A percentile compares a stretch with the other conserved stretches of the same genome.
Conservation (phyloP, 2,888 invertebrate species). For the Eristalinus aeneus region DNA sequence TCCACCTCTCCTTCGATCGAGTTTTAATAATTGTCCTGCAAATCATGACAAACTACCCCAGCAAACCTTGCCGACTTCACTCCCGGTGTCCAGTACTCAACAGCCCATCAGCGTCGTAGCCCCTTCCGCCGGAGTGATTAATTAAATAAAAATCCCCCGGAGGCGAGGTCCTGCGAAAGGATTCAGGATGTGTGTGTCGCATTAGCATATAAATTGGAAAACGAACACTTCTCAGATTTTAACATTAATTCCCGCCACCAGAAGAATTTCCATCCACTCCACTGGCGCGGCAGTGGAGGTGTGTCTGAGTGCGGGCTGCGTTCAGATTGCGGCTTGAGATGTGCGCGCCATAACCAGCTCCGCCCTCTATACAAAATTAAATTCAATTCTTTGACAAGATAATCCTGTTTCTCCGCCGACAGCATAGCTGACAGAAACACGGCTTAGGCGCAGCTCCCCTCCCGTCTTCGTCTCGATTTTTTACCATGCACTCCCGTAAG, state of each 20-base stretch:
- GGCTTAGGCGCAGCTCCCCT: neutral
- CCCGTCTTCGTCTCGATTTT: neutral
- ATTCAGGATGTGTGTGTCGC: conserved; percentile 16
- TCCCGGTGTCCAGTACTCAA: neutral
- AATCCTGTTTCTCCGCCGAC: conserved; percentile 54
- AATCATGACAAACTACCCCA: too few species aligned
- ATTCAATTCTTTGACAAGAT: conserved; percentile 70
- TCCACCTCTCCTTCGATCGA: too few species aligned
- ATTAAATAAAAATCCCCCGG: conserved; percentile 27
- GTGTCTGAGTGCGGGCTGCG: neutral
- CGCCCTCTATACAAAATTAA: conserved; percentile 64
- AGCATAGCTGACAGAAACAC: conserved; percentile 8
- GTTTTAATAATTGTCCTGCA: too few species aligned
- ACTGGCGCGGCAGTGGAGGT: neutral
- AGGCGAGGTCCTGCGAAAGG: conserved; percentile 43
- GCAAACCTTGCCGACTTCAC: too few species aligned
- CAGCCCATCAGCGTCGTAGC: neutral
- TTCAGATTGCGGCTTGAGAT: neutral
- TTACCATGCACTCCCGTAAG: conserved; percentile 17
- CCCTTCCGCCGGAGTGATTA: conserved; percentile 21
- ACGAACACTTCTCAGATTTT: conserved; percentile 58
- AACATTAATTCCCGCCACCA: conserved; percentile 52
- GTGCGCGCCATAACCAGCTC: neutral
- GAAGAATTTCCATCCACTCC: conserved; percentile 52
- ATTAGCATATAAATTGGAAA: conserved; percentile 70